Evolutionary conservation across 2,797 vertebrate species (phyloP).

Genomic region (Sardinella longiceps): DNA sequence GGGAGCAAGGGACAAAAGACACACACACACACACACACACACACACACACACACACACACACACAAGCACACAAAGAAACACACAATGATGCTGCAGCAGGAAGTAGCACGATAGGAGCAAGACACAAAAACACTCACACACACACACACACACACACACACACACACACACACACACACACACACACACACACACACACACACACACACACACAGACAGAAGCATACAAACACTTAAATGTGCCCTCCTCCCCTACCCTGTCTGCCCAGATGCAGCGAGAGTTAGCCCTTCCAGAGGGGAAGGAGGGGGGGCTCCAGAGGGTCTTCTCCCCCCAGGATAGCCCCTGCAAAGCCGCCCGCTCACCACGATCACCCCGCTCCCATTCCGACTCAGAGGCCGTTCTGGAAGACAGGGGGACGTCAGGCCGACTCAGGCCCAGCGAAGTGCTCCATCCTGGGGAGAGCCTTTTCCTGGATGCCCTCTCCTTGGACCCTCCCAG

Average conservation of each 20-base stretch:
- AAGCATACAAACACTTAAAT: not conserved
- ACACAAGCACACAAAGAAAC: no score
- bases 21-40: no score
- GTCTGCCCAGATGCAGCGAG: constrained; percentile 81
- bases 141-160: not conserved
- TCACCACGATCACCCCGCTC: constrained; percentile 71
- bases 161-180: not conserved
- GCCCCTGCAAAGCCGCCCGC: constrained; percentile 59
- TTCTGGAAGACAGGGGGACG: constrained; percentile 77
- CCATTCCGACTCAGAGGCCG: constrained; percentile 81
- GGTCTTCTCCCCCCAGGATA: constrained; percentile 74
- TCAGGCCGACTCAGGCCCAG: constrained; percentile 78
- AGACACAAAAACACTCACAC: no score
- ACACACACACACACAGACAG: not conserved
- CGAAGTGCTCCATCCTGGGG: constrained; percentile 77
- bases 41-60: no score
- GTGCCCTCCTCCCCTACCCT: not conserved
- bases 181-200: not conserved
- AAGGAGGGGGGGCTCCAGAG: not conserved
- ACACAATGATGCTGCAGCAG: no score
- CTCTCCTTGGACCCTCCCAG: constrained; percentile 84
- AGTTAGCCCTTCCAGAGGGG: constrained; percentile 64
- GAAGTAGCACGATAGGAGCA: no score
- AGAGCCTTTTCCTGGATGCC: constrained; percentile 90
- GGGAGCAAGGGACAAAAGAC: no score